These are phyloP conservation scores for Gandaritis pyraliata DNA, from an alignment of 2,888 invertebrate genomes.

Conservation along the genomic window DNA sequence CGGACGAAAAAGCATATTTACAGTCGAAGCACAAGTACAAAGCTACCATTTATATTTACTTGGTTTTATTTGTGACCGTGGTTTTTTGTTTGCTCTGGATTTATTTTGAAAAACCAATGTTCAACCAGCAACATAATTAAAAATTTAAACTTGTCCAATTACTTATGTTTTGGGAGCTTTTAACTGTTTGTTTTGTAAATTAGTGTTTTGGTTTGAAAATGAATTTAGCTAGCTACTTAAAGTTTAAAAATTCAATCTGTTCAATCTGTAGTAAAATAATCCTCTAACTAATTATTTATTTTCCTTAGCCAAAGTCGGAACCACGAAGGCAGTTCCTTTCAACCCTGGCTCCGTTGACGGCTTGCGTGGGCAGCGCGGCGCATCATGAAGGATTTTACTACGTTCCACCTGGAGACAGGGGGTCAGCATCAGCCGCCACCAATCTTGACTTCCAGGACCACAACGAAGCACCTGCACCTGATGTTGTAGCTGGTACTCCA, in stretches of 20 bases:
- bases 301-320: slow-evolving; percentile 80
- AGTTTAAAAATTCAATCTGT: too few species aligned
- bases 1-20: not conserved
- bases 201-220: too few species aligned
- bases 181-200: too few species aligned
- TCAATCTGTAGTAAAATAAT: too few species aligned
- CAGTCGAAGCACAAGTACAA: not conserved
- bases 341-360: slow-evolving; percentile 90
- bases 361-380: slow-evolving; percentile 87
- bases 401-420: slow-evolving; percentile 85
- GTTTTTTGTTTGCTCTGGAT: too few species aligned
- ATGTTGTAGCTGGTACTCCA: slow-evolving; percentile 91
- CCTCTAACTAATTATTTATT: not conserved
- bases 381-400: slow-evolving; percentile 81
- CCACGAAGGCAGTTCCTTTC: slow-evolving; percentile 91
- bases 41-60: not conserved
- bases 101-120: too few species aligned
- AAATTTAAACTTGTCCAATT: too few species aligned
- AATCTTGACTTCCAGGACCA: slow-evolving; percentile 85
- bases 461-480: slow-evolving; percentile 87
- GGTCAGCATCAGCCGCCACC: slow-evolving; percentile 84
- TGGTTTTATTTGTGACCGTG: not conserved
- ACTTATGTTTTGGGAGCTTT: too few species aligned
- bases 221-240: too few species aligned
- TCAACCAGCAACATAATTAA: too few species aligned